Conservation (phyloP, 2,113 vertebrate species). For the Malaclemys terrapin region DNA sequence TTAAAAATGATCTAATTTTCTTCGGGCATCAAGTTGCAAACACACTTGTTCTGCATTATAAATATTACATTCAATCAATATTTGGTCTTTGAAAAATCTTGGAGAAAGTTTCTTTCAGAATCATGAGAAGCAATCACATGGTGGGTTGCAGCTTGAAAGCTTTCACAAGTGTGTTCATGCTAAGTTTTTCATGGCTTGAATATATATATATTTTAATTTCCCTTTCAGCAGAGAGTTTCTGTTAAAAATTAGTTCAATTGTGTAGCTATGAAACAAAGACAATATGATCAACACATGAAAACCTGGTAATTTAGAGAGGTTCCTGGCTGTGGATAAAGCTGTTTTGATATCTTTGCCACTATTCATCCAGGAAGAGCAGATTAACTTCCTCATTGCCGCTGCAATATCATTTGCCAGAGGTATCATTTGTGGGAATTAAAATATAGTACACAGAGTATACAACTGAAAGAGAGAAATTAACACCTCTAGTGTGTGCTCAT, state of each 20-base stretch:
- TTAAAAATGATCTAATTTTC: constrained; percentile 40
- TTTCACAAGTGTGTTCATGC: constrained; percentile 20
- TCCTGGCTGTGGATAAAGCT: not conserved
- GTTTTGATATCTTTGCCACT: not conserved
- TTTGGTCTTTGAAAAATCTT: constrained; percentile 55
- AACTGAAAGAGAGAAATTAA: not conserved
- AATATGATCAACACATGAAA: not conserved
- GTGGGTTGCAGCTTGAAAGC: constrained; percentile 52
- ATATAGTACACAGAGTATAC: not conserved
- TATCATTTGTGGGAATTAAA: not conserved
- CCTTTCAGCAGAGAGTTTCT: not conserved
- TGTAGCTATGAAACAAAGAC: not conserved
- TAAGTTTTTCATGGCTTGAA: not conserved
- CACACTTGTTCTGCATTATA: constrained; percentile 58
- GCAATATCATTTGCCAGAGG: not conserved
- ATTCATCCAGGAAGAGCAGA: not conserved
- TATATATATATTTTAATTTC: not conserved
- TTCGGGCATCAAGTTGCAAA: constrained; percentile 37
- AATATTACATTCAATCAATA: constrained; percentile 51
- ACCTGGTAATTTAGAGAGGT: not conserved
- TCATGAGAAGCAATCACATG: constrained; percentile 63
- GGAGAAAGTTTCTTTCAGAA: constrained; percentile 50
- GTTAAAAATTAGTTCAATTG: not conserved
- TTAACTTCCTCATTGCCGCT: not conserved
- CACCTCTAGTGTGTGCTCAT: too few species aligned